Base-by-base conservation (phyloP, 2,888 invertebrate genomes). In the Augiades crinisus region DNA sequence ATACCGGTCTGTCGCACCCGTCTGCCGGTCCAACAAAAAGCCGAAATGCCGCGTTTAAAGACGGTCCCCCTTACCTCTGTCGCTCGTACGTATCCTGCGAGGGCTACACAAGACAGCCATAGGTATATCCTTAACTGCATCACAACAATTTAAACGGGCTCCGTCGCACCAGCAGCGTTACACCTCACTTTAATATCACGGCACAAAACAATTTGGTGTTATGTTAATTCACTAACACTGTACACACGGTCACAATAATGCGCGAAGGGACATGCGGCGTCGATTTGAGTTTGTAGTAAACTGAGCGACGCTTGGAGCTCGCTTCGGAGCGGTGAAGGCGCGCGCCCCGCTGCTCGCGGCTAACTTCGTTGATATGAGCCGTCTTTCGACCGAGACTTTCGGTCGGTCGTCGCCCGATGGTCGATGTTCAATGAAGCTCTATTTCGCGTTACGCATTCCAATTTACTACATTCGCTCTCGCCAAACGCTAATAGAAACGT, bases 81-180 rank as follows among this genome's bases (percentile, higher is more conserved):
- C 86, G 93, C 93, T 90, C 92, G 91, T 87, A 93, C 92, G 90
- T 93, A 93, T 91, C 93, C 93, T 81, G 92, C 87, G 80, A 94
- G 91, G 91, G 93, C 91, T 89, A 93, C 92, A 91, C 92, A 92
- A 90, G 92, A 92, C 91, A 94, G 89, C 91, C 93, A 90, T 90
- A 92, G 89, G 81, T 91, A 92, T 93, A 94, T 94, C 93, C 94
- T 93, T 83, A 92, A 93, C 92, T 94, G 92, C 94, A 94, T 94
- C 91, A 92, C 92, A 90, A 91, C 85, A 87, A 82, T 56, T 72
- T 75, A 72, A 78, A 72, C 73, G 64, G 77, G 75, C 74, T 69
- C 75, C 72, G 78, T 76, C 73, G 81, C 82, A 78, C 79, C 72
- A 72, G 74, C 72, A 75, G 66, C 72, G 71, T 71, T 60, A 72